Evolutionary conservation across 2,113 vertebrate species (phyloP), one percentile per base, ranked within the genome.

Genomic region (Bucco capensis): DNA sequence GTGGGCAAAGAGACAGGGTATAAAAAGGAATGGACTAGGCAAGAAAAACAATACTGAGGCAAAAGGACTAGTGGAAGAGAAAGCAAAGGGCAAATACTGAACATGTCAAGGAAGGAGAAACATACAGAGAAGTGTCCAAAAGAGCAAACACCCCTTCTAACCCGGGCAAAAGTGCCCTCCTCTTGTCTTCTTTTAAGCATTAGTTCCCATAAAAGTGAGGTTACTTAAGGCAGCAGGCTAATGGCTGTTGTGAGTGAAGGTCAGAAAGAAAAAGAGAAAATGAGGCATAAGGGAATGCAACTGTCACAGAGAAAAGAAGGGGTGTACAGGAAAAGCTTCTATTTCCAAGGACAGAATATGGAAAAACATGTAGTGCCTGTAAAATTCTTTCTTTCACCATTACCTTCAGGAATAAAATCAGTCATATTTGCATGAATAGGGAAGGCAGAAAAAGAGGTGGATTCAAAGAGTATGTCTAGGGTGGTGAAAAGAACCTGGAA

Each of bases 71-170:
- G 17, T 5, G 12, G 19, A 80, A 3, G 14, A 28, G 23, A 80
- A 86, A 84, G 33, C 24, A 86, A 74, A 71, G 10, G 12, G 40
- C 35, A 86, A 92, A 84, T 19, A 78, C 0, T 62, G 56, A 67
- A 67, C 62, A 44, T 1, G 5, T 31, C 28, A 83, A 64, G 14
- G 9, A 14, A 51, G 8, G 12, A 73, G 11, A 74, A 12, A 44
- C 0, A 0, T 12, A 40, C 17, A 75, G 19, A 66, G 33, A 38
- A 9, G 12, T 4, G 12, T 40, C 24, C 66, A 75, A 67, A 13
- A 67, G 12, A 64, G 42, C 38, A 80, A 84, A 86, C 8, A 44
- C 19, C 61, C 8, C 13, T 88, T 60, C 56, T 77, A 83, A 71
- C 21, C 30, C 33, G 21, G 6, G 17, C 24, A 90, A 80, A 80